Evolutionary conservation across 1,140 invertebrate species (phyloP), one percentile per base, ranked within the genome.

Genomic region (Pissodes strobi): DNA sequence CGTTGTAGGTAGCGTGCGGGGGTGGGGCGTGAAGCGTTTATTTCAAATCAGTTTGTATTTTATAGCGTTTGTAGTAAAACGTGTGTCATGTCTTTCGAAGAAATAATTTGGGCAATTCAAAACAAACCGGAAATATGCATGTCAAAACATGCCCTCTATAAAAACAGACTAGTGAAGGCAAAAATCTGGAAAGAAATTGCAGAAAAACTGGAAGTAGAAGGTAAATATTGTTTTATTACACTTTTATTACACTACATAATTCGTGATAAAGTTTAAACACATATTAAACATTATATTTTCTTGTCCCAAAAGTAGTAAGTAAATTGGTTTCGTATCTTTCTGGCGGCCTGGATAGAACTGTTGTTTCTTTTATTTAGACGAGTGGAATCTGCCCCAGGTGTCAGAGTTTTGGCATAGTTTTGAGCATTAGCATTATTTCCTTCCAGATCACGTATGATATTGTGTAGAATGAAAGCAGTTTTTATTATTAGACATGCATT

Each of bases 151-250:
- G 9, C 15, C 9, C 15, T n/a, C n/a, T n/a, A n/a, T n/a, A n/a
- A n/a, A n/a, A n/a, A n/a, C n/a, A n/a, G n/a, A n/a, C n/a, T n/a
- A 12, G 9, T 43, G 15, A 43, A 17, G 15, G 39, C 39, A 43
- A 43, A 43, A 17, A 17, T 17, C 15, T n/a, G n/a, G n/a, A n/a
- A n/a, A n/a, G n/a, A n/a, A n/a, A n/a, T n/a, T n/a, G n/a, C n/a
- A n/a, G n/a, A 12, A 17, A 43, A 43, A 43, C 39, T 43, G 4
- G 15, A 17, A 12, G 15, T 43, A 12, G 39, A 43, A 17, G 39
- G 39, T 43, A 43, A 43, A 13, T 43, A 43, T 43, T 43, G 13
- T 43, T 43, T 43, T 43, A 43, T 43, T 43, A 17, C 39, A n/a
- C 5, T 43, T 43, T 43, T 43, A n/a, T 34, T 34, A 8, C 30